A percentile compares a stretch with the other conserved stretches of the same genome.
Conservation (phyloP, 2,888 invertebrate genomes). For the Steromphala cineraria region DNA sequence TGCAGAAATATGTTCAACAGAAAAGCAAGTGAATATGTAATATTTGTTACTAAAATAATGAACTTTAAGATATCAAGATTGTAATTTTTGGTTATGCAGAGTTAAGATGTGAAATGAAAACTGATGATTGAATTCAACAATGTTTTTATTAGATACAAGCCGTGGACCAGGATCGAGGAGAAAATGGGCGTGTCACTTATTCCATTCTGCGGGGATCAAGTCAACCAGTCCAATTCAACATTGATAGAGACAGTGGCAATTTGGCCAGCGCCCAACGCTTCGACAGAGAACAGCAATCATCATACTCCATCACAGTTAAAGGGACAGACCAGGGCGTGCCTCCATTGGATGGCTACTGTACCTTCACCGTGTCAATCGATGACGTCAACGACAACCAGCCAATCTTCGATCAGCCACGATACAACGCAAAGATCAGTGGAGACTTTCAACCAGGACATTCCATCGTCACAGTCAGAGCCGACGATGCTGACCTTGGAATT, state of each 20-base stretch:
- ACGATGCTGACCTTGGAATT: constrained; percentile 96
- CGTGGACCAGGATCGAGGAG: constrained; percentile 96
- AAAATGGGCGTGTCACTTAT: constrained; percentile 86
- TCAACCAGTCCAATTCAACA: constrained; percentile 96
- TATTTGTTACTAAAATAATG: too few species aligned
- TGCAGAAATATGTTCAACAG: too few species aligned
- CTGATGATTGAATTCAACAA: too few species aligned
- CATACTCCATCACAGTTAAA: constrained; percentile 84
- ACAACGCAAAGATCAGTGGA: constrained; percentile 58
- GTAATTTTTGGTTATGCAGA: too few species aligned
- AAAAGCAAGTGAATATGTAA: too few species aligned
- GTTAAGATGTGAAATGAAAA: too few species aligned
- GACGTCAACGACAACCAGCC: constrained; percentile 72
- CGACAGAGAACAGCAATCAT: constrained; percentile 83
- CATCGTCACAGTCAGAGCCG: constrained; percentile 79
- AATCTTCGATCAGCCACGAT: constrained; percentile 65
- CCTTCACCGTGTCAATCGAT: constrained; percentile 80
- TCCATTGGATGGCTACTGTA: constrained; percentile 97
- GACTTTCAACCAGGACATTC: constrained; percentile 48
- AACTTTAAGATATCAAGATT: too few species aligned
- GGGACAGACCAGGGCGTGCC: constrained; percentile 99
- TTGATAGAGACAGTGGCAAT: constrained; percentile 95
- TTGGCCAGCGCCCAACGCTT: constrained; percentile 84
- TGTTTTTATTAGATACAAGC: constrained; percentile 83
- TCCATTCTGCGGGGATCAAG: constrained; percentile 83